phyloP scores from a whole-genome alignment of 2,888 invertebrate genomes.

The Ochropleura plecta region DNA sequence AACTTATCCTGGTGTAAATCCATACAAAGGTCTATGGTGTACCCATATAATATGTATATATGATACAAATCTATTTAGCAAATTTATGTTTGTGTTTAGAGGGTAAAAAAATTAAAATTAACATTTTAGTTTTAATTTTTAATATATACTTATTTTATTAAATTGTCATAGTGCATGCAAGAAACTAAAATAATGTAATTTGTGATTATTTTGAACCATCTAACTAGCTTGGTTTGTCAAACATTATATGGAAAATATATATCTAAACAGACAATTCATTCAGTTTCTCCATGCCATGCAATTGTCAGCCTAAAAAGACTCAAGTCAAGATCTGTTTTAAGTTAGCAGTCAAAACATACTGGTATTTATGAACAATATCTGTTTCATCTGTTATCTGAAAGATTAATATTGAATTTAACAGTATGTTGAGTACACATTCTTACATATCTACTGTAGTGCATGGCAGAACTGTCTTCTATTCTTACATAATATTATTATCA shows the following conservation, averaged over 20 bases:
- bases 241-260: background rate
- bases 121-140: background rate
- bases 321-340: background rate
- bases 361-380: conserved; percentile 47
- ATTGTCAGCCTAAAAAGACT: background rate
- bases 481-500: background rate
- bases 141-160: background rate
- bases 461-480: background rate
- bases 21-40: background rate
- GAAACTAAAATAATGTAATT: background rate
- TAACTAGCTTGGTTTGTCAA: conserved; percentile 8
- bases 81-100: too few species aligned
- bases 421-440: background rate
- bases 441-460: background rate
- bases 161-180: background rate
- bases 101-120: background rate
- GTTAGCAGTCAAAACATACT: background rate
- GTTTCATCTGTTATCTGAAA: conserved; percentile 62
- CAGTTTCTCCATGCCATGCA: background rate
- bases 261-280: conserved; percentile 33
- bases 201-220: background rate
- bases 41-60: background rate
- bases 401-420: conserved; percentile 43
- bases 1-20: background rate
- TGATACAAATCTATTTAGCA: too few species aligned